phyloP scores from a whole-genome alignment of 2,888 invertebrate genomes.

The Eristalis pertinax region DNA sequence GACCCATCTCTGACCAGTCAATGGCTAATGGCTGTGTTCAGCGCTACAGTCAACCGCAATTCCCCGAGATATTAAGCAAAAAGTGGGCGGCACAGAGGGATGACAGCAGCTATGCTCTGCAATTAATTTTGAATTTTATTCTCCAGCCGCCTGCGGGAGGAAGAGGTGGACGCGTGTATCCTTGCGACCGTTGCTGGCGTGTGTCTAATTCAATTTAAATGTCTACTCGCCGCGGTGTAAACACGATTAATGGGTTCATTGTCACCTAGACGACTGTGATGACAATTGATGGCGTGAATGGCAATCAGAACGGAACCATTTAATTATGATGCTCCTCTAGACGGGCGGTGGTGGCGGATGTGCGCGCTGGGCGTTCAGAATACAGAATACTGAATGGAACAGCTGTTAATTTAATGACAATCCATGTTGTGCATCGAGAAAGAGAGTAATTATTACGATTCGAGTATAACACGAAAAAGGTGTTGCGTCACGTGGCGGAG shows the following conservation, averaged over 20 bases:
- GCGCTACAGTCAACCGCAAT: not conserved
- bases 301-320: constrained; percentile 45
- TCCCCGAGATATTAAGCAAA: not conserved
- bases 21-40: constrained; percentile 11
- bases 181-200: not conserved
- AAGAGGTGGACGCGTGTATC: not conserved
- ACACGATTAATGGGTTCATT: constrained; percentile 27
- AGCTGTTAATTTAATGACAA: not conserved
- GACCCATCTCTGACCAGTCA: not conserved
- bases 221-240: not conserved
- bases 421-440: not conserved
- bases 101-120: constrained; percentile 17
- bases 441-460: not conserved
- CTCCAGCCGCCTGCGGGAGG: not conserved
- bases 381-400: not conserved
- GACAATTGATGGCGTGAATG: constrained; percentile 4
- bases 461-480: not conserved
- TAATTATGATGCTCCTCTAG: not conserved
- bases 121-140: constrained; percentile 42
- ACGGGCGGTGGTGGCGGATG: not conserved
- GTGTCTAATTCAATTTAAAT: constrained; percentile 1
- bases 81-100: constrained; percentile 17
- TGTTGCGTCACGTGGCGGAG: not conserved
- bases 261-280: constrained; percentile 19
- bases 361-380: not conserved